Conservation (phyloP, 2,113 vertebrate genomes). For the Hirundichthys speculiger region DNA sequence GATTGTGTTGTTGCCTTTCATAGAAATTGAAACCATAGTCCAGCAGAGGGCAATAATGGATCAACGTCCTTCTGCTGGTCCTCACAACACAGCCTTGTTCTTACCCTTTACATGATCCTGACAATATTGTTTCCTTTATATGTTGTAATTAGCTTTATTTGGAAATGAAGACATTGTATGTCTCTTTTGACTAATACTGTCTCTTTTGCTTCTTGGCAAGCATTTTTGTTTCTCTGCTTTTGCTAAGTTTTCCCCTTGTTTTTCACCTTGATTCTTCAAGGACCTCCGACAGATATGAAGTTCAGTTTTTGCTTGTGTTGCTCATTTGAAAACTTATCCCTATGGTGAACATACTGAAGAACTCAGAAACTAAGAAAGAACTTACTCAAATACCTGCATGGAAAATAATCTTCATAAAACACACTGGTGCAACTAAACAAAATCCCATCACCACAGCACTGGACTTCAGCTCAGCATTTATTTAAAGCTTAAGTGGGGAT, state of each 20-base stretch:
- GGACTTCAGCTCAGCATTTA: too few relatives aligned
- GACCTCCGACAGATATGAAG: too few relatives aligned
- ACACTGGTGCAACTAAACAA: too few relatives aligned
- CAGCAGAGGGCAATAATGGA: constrained; percentile 74
- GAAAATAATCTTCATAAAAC: too few relatives aligned
- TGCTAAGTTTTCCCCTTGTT: background rate
- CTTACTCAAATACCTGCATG: too few relatives aligned
- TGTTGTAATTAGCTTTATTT: background rate
- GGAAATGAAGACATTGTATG: background rate
- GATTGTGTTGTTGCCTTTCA: constrained; percentile 1
- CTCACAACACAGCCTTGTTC: background rate
- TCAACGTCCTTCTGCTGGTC: constrained; percentile 19
- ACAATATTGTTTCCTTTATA: background rate
- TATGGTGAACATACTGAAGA: too few relatives aligned
- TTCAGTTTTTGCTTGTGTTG: too few relatives aligned
- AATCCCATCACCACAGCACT: too few relatives aligned
- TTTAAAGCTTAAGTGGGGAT: too few relatives aligned
- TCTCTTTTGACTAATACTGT: background rate
- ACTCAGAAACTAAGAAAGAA: too few relatives aligned
- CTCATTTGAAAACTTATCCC: too few relatives aligned
- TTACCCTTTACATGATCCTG: background rate
- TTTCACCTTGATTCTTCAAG: background rate
- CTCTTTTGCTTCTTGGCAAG: background rate
- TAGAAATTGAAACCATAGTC: constrained; percentile 7
- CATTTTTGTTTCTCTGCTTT: background rate